Evolutionary conservation across 1,140 invertebrate genomes (phyloP).

Genomic region (Zaprionus nigranus): DNA sequence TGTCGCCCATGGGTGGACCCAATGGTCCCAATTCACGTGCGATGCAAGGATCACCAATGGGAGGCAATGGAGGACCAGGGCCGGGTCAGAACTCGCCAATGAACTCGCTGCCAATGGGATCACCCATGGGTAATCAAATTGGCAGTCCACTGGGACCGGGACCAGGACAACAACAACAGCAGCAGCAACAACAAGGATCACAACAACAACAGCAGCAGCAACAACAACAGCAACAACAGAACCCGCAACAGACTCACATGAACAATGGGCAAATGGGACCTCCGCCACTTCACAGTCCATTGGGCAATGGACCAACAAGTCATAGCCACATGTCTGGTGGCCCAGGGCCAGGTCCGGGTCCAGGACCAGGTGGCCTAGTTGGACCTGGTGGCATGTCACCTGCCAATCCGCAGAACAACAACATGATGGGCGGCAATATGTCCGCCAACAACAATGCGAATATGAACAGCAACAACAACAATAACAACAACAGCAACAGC

Average conservation of each 20-base stretch:
- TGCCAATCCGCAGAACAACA: conserved; percentile 61
- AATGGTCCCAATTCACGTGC: conserved; percentile 86
- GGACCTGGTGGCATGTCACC: conserved; percentile 70
- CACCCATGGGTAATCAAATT: conserved; percentile 89
- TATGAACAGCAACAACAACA: conserved; percentile 34
- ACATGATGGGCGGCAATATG: conserved; percentile 53
- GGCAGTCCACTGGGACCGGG: conserved; percentile 88
- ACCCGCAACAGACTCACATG: conserved; percentile 81
- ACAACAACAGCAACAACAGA: conserved; percentile 54
- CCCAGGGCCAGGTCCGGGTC: conserved; percentile 72
- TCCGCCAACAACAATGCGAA: conserved; percentile 37
- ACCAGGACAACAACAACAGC: conserved; percentile 85
- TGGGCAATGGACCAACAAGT: conserved; percentile 77
- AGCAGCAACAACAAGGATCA: conserved; percentile 29
- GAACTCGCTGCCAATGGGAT: conserved; percentile 90
- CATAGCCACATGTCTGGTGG: conserved; percentile 77
- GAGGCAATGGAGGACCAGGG: conserved; percentile 84
- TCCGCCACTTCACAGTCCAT: conserved; percentile 78
- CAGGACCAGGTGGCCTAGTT: conserved; percentile 63
- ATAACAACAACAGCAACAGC: conserved; percentile 29
- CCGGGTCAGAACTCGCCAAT: conserved; percentile 86
- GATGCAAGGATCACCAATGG: conserved; percentile 87
- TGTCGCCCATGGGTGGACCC: conserved; percentile 87
- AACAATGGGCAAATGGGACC: conserved; percentile 84
- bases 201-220: conserved; percentile 38